Conservation (phyloP, 23 tunicate species). For the Oikopleura albicans region DNA sequence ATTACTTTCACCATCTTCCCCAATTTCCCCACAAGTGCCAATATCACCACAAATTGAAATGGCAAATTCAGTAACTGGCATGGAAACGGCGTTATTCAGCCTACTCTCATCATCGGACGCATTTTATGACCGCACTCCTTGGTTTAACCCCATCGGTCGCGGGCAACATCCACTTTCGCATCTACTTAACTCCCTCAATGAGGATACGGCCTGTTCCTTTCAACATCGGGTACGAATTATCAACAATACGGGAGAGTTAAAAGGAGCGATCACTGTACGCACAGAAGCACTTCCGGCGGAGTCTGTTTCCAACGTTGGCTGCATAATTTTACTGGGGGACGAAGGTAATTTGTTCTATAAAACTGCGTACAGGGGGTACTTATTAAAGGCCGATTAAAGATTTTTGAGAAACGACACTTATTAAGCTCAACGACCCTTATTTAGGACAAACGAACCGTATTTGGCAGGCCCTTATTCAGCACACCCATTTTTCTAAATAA, state of each 20-base stretch:
- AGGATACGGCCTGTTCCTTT: background rate
- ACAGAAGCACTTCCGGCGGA: background rate
- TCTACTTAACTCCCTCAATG: background rate
- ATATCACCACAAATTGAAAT: slow-evolving; percentile 15
- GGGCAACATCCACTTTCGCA: background rate
- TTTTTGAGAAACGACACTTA: too few species aligned
- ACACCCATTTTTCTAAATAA: too few species aligned
- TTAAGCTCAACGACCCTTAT: too few species aligned
- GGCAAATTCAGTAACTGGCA: background rate
- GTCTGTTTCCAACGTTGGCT: background rate
- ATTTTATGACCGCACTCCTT: slow-evolving; percentile 3
- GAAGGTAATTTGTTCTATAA: background rate
- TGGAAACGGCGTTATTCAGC: slow-evolving; percentile 14
- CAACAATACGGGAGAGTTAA: background rate
- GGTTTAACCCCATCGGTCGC: slow-evolving; percentile 15
- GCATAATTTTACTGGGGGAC: slow-evolving; percentile 3
- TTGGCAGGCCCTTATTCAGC: too few species aligned
- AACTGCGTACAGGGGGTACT: too few species aligned
- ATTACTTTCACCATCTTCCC: background rate
- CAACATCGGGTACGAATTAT: background rate
- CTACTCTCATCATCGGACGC: slow-evolving; percentile 12
- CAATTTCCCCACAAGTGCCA: slow-evolving; percentile 5
- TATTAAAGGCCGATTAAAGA: too few species aligned
- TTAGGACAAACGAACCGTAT: too few species aligned
- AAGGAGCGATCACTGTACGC: background rate